phyloP scores from a whole-genome alignment of 2,888 invertebrate genomes.

The Girardia tigrina region DNA sequence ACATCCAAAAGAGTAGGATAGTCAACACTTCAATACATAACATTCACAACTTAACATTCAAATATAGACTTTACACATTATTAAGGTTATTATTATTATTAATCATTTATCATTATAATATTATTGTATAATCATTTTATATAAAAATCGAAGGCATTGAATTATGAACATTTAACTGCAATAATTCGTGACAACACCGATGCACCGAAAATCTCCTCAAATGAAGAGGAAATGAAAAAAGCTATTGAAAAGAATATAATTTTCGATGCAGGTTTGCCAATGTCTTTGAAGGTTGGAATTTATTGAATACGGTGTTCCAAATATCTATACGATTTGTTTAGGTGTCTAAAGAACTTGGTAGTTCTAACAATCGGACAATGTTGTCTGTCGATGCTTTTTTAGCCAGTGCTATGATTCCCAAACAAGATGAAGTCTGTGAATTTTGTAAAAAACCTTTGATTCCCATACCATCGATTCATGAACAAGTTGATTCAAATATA shows the following conservation, averaged over 20 bases:
- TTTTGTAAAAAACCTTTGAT: neutral
- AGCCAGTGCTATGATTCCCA: neutral
- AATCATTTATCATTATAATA: no score
- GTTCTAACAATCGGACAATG: neutral
- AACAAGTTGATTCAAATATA: neutral
- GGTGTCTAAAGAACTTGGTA: neutral
- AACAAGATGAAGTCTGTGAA: neutral
- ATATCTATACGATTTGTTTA: no score
- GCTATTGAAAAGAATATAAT: neutral
- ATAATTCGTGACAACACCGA: no score
- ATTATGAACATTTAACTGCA: no score
- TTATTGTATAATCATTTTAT: no score
- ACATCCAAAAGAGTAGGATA: no score
- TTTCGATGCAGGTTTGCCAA: slow-evolving; percentile 1
- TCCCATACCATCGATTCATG: neutral
- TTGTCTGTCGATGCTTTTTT: neutral
- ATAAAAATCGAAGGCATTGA: no score
- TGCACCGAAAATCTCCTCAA: no score
- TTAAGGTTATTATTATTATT: no score
- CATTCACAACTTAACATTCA: no score
- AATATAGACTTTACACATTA: no score
- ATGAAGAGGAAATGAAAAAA: neutral
- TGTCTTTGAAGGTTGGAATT: neutral
- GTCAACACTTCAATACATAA: no score
- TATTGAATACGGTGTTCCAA: neutral